Base-by-base conservation (phyloP, 1,140 invertebrate genomes). In the Anoplolepis gracilipes region DNA sequence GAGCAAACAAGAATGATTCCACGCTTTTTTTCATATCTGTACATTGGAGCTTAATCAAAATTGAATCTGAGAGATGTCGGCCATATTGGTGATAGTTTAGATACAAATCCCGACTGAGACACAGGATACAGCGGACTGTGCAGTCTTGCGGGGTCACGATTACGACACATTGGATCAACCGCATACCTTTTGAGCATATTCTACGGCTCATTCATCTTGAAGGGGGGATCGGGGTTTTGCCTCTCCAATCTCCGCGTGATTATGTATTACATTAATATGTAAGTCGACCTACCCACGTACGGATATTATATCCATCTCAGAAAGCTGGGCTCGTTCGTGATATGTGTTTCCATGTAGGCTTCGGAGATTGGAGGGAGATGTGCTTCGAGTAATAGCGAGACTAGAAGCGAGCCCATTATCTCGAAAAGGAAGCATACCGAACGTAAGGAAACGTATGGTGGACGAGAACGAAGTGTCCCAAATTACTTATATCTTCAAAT, bases 111-210 rank as follows among this genome's bases (percentile, higher is more conserved):
- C 46, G 49, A 70, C 42, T 76, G 57, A 87, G 55, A 84, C 72
- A 86, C 87, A 77, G 22, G 53, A 69, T 64, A 76, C 61, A 57
- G 67, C 25, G 81, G 84, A 85, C 59, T 25, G 67, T 69, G 30
- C 76, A 67, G 85, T 75, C 86, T 77, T 79, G 70, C 85, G 88
- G 88, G 91, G 91, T 93, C 92, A 91, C 86, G 81, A 91, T 94
- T 94, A 90, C 92, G 90, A 93, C 91, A 93, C 91, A 76, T 82
- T 59, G 89, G 88, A 90, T 90, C 85, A 87, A 90, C 86, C 89
- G 86, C 89, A 87, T 90, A 46, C 89, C 89, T 90, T 90, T 90
- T 90, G 64, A 87, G 86, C 78, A 69, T 72, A 62, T 57, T 67
- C 64, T 75, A 87, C 87, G 72, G 59, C 86, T 90, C 89, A 87